Evolutionary conservation across 2,113 vertebrate genomes (phyloP).

Genomic region (Chiloscyllium plagiosum): DNA sequence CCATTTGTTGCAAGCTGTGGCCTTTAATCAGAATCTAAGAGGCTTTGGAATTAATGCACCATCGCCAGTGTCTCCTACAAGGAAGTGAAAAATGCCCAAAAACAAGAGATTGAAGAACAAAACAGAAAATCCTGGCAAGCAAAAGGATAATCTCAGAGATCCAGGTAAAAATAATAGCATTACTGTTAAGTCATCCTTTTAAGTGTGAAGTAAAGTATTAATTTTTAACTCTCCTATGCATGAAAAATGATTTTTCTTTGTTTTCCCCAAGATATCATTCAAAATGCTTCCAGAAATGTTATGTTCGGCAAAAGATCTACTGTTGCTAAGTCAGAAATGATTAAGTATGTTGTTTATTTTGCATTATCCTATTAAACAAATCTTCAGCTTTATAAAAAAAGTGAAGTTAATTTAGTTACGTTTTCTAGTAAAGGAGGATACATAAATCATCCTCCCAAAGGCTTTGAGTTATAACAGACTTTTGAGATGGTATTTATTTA

Average conservation of each 20-base stretch:
- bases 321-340: not conserved
- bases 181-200: not conserved
- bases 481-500: not conserved
- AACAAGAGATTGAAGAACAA: too few relatives aligned
- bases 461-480: too few relatives aligned
- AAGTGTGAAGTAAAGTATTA: too few relatives aligned
- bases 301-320: not conserved
- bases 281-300: not conserved
- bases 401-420: not conserved
- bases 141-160: not conserved
- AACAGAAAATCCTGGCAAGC: too few relatives aligned
- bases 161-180: not conserved
- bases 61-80: too few relatives aligned
- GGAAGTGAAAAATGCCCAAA: too few relatives aligned
- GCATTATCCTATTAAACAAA: not conserved
- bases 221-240: too few relatives aligned
- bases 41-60: too few relatives aligned
- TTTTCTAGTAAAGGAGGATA: not conserved
- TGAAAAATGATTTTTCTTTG: not conserved
- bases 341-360: not conserved
- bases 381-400: not conserved
- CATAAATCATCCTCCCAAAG: not conserved
- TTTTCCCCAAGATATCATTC: not conserved
- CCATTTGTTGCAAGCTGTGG: too few relatives aligned
- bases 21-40: too few relatives aligned